These are phyloP conservation scores for Bilobella aurantiaca DNA, from an alignment of 1,140 invertebrate genomes.

Conservation along the genomic window DNA sequence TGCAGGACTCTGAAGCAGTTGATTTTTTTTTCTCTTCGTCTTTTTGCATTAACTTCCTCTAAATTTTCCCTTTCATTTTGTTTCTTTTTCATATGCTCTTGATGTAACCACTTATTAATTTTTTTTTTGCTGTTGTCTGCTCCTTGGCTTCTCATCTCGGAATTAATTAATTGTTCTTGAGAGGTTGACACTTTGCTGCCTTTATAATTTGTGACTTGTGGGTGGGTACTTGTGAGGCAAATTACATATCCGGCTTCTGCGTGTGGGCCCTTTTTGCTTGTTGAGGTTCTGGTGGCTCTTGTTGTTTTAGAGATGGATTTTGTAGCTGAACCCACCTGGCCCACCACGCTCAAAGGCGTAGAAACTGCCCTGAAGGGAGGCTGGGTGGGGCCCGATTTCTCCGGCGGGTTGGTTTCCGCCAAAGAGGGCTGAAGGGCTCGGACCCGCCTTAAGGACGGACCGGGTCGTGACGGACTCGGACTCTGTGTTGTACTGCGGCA, in stretches of 20 bases:
- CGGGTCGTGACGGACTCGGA: slow-evolving; percentile 24
- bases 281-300: no score
- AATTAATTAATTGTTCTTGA: neutral
- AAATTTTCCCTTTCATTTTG: neutral
- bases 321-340: slow-evolving; percentile 34
- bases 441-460: slow-evolving; percentile 27
- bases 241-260: no score
- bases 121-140: neutral
- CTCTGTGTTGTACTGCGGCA: slow-evolving; percentile 34
- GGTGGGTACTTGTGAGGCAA: no score
- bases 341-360: slow-evolving; percentile 31
- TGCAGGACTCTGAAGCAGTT: no score
- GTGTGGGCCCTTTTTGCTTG: no score
- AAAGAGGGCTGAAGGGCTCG: neutral
- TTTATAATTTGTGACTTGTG: neutral
- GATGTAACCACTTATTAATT: neutral
- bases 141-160: no score
- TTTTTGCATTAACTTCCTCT: no score
- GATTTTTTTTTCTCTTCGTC: no score
- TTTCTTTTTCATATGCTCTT: neutral
- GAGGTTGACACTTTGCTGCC: neutral
- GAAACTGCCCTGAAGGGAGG: slow-evolving; percentile 21
- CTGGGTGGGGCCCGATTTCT: neutral
- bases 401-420: neutral
- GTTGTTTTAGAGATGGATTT: slow-evolving; percentile 21